Conservation (phyloP, 2,797 vertebrate genomes). For the Xenopus petersii region DNA sequence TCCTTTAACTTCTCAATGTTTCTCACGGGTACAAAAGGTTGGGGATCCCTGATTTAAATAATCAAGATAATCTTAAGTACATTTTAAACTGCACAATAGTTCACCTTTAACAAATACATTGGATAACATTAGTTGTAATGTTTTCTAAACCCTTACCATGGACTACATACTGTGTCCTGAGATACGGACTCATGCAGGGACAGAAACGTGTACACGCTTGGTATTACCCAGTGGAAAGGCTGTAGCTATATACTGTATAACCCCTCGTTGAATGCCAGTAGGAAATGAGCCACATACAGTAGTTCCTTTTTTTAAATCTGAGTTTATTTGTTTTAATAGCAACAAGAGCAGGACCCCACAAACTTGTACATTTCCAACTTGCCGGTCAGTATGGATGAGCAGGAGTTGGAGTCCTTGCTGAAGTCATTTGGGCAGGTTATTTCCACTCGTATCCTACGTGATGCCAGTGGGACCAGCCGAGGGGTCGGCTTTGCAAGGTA, state of each 20-base stretch:
- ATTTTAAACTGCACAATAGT: no score
- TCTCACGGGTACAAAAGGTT: no score
- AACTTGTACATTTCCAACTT: constrained; percentile 95
- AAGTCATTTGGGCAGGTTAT: constrained; percentile 94
- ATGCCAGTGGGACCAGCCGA: constrained; percentile 84
- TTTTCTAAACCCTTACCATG: no score
- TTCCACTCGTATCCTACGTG: constrained; percentile 89
- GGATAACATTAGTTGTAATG: no score
- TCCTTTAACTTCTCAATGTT: no score
- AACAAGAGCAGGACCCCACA: constrained; percentile 96
- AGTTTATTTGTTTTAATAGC: constrained; percentile 62
- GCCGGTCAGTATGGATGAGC: constrained; percentile 88
- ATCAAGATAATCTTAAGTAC: no score
- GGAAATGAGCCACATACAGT: neutral
- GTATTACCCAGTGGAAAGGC: neutral
- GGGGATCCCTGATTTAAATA: no score
- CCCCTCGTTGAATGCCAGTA: neutral
- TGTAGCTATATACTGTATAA: no score
- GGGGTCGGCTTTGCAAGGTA: constrained; percentile 94
- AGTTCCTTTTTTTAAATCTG: neutral
- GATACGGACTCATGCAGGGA: no score
- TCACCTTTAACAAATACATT: no score
- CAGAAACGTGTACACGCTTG: neutral
- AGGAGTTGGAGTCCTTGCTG: constrained; percentile 88
- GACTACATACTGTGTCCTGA: no score